A percentile compares a stretch with the other conserved stretches of the same genome.
Conservation (phyloP, 2,888 invertebrate species). For the Elegia similella region DNA sequence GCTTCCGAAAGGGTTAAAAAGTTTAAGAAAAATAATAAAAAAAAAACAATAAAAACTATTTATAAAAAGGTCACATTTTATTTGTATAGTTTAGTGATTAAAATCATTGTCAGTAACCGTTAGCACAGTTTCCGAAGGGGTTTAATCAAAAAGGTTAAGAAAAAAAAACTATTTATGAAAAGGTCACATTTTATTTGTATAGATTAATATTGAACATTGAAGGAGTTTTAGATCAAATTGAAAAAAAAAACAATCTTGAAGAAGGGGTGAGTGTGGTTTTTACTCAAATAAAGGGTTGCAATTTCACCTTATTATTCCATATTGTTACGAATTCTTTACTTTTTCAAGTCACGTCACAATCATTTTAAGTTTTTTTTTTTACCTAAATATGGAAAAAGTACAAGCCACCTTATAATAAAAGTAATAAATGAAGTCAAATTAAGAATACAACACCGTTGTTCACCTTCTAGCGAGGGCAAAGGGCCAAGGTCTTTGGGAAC, state of each 20-base stretch:
- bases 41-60: no score
- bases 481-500: neutral
- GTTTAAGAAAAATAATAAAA: no score
- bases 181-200: neutral
- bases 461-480: neutral
- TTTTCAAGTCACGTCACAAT: neutral
- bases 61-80: no score
- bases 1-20: neutral
- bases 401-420: neutral
- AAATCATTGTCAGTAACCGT: no score
- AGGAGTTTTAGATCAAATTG: neutral
- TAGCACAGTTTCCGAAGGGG: no score
- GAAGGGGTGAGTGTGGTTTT: neutral
- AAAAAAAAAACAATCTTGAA: neutral
- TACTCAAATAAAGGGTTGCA: neutral
- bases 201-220: neutral
- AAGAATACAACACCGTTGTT: neutral
- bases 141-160: neutral
- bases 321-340: neutral
- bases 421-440: neutral
- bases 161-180: neutral
- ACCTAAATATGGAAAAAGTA: neutral
- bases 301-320: neutral
- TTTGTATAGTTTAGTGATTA: no score
- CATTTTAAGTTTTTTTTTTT: neutral